phyloP scores from a whole-genome alignment of 64 coral and sea anemone species.

The Astreopora myriophthalma region DNA sequence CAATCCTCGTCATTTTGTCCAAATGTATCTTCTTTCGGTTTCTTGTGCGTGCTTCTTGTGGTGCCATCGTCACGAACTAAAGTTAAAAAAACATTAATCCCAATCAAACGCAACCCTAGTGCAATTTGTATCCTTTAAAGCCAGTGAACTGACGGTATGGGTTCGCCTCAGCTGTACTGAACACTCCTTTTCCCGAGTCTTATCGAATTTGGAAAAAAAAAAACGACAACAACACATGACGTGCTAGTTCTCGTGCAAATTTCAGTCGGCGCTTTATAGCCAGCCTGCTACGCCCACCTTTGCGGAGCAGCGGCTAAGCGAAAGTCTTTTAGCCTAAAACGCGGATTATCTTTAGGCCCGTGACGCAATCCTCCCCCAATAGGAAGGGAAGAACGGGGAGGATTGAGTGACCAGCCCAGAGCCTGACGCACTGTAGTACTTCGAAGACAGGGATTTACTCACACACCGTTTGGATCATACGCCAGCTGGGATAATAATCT shows the following conservation, averaged over 20 bases:
- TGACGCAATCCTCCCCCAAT: no score
- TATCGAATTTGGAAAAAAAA: no score
- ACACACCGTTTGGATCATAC: slow-evolving; percentile 73
- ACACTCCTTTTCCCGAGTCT: no score
- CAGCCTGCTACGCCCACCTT: no score
- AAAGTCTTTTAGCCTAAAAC: not conserved
- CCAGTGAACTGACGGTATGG: not conserved
- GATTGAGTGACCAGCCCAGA: not conserved
- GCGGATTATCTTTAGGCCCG: no score
- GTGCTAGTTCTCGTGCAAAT: no score
- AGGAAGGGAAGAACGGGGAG: no score
- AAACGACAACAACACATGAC: no score
- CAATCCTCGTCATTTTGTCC: slow-evolving; percentile 98
- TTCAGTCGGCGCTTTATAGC: no score
- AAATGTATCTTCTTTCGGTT: slow-evolving; percentile 97
- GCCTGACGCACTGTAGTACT: no score
- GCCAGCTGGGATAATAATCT: slow-evolving; percentile 68
- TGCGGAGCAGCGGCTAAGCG: not conserved
- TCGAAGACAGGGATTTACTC: not conserved
- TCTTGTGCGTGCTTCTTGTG: slow-evolving; percentile 85
- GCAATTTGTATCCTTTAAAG: not conserved
- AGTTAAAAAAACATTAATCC: not conserved
- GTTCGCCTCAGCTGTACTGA: no score
- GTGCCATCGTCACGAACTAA: slow-evolving; percentile 97
- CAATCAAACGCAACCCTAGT: not conserved